Conservation (phyloP, 1,140 invertebrate genomes). For the Drosophila littoralis region DNA sequence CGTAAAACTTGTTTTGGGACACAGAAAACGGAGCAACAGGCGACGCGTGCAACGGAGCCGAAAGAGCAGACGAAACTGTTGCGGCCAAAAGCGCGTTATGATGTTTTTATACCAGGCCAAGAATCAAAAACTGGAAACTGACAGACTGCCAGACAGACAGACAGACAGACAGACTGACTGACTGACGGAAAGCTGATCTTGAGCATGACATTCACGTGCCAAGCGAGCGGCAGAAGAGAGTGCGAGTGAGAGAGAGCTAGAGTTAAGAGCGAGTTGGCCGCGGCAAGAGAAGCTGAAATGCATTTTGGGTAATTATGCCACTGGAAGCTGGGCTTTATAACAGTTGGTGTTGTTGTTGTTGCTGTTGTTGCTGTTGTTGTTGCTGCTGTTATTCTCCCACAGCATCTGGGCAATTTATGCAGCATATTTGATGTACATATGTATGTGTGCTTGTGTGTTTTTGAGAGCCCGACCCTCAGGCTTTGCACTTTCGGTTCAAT, state of each 20-base stretch:
- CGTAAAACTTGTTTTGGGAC: slow-evolving; percentile 67
- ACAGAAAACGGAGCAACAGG: slow-evolving; percentile 28
- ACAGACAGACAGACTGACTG: slow-evolving; percentile 18
- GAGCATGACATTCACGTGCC: slow-evolving; percentile 71
- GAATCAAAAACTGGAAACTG: slow-evolving; percentile 65
- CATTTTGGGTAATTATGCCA: slow-evolving; percentile 69
- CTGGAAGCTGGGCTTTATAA: slow-evolving; percentile 67
- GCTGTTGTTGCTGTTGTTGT: slow-evolving; percentile 5
- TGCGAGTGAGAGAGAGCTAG: not conserved
- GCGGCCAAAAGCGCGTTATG: slow-evolving; percentile 64
- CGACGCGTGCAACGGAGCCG: slow-evolving; percentile 63
- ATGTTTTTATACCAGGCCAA: slow-evolving; percentile 77
- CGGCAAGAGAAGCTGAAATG: slow-evolving; percentile 37
- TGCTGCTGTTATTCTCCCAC: slow-evolving; percentile 18
- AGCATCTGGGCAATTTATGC: not conserved
- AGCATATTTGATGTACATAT: not conserved
- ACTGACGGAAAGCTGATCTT: slow-evolving; percentile 49
- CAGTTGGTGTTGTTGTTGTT: slow-evolving; percentile 28
- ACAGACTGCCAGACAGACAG: slow-evolving; percentile 9
- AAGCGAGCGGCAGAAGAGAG: not conserved
- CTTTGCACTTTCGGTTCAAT: slow-evolving; percentile 58
- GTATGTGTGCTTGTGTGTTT: no score
- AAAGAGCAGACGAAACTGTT: slow-evolving; percentile 78
- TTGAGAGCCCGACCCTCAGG: slow-evolving; percentile 56
- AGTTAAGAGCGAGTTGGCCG: not conserved